Evolutionary conservation across 2,888 invertebrate species (phyloP).

Genomic region (Pharmacophagus antenor): DNA sequence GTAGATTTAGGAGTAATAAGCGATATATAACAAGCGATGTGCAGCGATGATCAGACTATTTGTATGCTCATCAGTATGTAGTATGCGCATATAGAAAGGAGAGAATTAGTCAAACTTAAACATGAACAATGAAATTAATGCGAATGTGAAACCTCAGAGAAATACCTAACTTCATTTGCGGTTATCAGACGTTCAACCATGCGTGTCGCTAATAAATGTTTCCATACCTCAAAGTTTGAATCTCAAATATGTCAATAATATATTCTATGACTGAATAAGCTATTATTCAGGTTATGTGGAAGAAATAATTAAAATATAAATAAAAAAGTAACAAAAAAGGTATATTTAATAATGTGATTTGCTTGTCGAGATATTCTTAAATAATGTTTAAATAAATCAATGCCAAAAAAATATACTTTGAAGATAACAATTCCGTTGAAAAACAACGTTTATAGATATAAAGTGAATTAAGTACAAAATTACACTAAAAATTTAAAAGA

Average conservation of each 20-base stretch:
- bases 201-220: slow-evolving; percentile 19
- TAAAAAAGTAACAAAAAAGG: too few relatives aligned
- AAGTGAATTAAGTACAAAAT: too few relatives aligned
- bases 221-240: slow-evolving; percentile 10
- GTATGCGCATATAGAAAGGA: neutral
- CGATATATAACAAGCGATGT: neutral
- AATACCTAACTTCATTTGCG: too few relatives aligned
- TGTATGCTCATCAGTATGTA: neutral
- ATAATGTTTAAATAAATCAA: too few relatives aligned
- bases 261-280: neutral
- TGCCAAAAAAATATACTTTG: too few relatives aligned
- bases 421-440: too few relatives aligned
- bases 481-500: too few relatives aligned
- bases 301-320: neutral
- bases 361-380: too few relatives aligned
- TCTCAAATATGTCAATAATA: slow-evolving; percentile 10
- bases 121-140: neutral
- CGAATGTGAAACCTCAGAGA: neutral
- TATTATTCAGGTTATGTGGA: neutral
- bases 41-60: neutral
- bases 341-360: too few relatives aligned
- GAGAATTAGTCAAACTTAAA: neutral
- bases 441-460: too few relatives aligned
- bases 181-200: slow-evolving; percentile 4
- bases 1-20: too few relatives aligned